A percentile compares a stretch with the other conserved stretches of the same genome.
Evolutionary conservation across 2,113 vertebrate species (phyloP).

Genomic region (Syngnathus floridae): DNA sequence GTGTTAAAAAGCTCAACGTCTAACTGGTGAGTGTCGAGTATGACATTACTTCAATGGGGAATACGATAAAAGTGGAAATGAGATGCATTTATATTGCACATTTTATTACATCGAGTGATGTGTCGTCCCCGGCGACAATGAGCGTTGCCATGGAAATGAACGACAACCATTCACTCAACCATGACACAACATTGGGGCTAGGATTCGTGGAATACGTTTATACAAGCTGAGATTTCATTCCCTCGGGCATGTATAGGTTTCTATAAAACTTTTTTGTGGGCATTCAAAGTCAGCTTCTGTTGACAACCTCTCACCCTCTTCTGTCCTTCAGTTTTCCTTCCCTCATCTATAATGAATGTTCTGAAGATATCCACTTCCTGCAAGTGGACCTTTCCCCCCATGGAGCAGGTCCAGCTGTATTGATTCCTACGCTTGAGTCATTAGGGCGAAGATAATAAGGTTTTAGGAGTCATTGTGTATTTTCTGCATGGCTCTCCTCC

Average conservation of each 20-base stretch:
- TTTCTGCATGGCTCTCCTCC: slow-evolving; percentile 36
- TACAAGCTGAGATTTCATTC: neutral
- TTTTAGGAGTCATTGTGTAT: slow-evolving; percentile 57
- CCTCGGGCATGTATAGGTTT: neutral
- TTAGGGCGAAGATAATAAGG: slow-evolving; percentile 64
- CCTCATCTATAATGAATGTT: slow-evolving; percentile 82
- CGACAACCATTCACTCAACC: neutral
- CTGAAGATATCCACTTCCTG: slow-evolving; percentile 77
- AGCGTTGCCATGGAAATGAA: neutral
- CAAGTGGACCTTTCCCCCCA: slow-evolving; percentile 46
- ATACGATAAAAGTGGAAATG: neutral
- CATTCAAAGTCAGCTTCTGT: neutral
- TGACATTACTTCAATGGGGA: neutral
- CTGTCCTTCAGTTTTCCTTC: slow-evolving; percentile 38
- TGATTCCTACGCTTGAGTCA: slow-evolving; percentile 71
- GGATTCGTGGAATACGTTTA: neutral
- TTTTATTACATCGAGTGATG: neutral
- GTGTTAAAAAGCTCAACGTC: neutral
- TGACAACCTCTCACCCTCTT: neutral
- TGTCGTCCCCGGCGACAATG: neutral
- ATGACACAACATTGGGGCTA: neutral
- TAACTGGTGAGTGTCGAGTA: neutral
- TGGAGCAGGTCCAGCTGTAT: slow-evolving; percentile 76
- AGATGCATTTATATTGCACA: neutral
- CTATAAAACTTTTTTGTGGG: neutral